Percentiles rank a stretch among this genome's conserved stretches.
These are phyloP conservation scores for Todus mexicanus DNA, from an alignment of 2,797 vertebrate genomes.

Conservation along the genomic window DNA sequence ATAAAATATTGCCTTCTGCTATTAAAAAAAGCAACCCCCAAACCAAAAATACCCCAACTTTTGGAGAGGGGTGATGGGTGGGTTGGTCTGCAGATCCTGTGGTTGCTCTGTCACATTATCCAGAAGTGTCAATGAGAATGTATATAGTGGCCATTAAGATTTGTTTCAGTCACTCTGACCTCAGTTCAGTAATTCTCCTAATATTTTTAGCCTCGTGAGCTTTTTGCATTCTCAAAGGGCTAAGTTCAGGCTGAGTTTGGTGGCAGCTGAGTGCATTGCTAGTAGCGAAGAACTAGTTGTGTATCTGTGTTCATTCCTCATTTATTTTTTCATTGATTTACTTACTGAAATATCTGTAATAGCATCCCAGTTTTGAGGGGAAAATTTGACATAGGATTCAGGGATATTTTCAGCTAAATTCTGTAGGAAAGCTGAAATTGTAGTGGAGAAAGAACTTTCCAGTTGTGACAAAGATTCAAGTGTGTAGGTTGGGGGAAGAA, in stretches of 20 bases:
- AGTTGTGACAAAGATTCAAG: not conserved
- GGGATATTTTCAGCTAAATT: not conserved
- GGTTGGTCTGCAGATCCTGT: not conserved
- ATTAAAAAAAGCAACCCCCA: not conserved
- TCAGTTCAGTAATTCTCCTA: no score
- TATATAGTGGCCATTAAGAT: accelerated
- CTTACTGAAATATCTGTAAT: not conserved
- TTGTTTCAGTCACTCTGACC: not conserved
- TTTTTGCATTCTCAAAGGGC: not conserved
- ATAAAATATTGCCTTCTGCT: not conserved
- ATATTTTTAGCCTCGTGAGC: not conserved
- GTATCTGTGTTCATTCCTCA: not conserved
- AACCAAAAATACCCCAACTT: not conserved
- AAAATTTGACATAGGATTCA: not conserved
- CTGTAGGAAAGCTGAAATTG: not conserved
- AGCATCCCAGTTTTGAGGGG: not conserved
- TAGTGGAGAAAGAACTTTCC: not conserved
- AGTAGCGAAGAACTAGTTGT: not conserved
- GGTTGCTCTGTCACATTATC: not conserved
- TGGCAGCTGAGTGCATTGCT: not conserved
- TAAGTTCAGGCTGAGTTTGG: not conserved
- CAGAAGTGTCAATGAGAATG: not conserved
- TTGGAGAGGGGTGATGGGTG: not conserved
- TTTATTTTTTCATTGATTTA: not conserved
- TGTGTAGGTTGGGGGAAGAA: not conserved